Evolutionary conservation across 2,113 vertebrate species (phyloP), one percentile per base, ranked within the genome.

Genomic region (Datnioides undecimradiatus): DNA sequence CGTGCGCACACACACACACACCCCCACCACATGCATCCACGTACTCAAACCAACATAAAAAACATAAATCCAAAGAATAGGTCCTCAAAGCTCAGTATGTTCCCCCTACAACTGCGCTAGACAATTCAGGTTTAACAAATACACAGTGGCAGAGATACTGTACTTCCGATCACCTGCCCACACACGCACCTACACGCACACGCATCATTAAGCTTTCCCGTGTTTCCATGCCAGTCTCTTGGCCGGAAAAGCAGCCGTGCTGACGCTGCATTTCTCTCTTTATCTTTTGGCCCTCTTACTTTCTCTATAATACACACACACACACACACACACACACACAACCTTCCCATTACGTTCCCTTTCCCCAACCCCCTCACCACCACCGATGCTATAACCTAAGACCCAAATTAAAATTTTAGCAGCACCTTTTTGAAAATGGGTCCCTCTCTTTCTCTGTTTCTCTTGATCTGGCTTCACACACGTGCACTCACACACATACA

Each of bases 221-320:
- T 33, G 48, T 65, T 51, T 38, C 27, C 8, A 29, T 40, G 68
- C 68, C 41, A 67, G n/a, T 33, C 25, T 76, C 17, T 58, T 33
- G 33, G 74, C 78, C n/a, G 12, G 68, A 52, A 67, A 79, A 63
- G 16, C 45, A 54, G 29, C 36, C 21, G 3, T 72, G 85, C 88
- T 90, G 88, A 90, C 82, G 2, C 55, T 55, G 85, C 73, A 78
- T 62, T 65, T 46, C 68, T 58, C 52, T 45, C 63, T 73, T 73
- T 46, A 63, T 79, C 49, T 51, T 55, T 41, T 29, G 34, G 33
- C 66, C 9, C 27, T 60, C 48, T 49, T 36, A 43, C 6, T 23
- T 55, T 59, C 13, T 58, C 25, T 27, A 6, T 23, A 64, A 55
- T 41, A 66, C 66, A 27, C 74, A 25, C 29, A 29, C 40, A 41